These are phyloP conservation scores for Protodeltote pygarga DNA, from an alignment of 2,888 invertebrate species.

Conservation along the genomic window DNA sequence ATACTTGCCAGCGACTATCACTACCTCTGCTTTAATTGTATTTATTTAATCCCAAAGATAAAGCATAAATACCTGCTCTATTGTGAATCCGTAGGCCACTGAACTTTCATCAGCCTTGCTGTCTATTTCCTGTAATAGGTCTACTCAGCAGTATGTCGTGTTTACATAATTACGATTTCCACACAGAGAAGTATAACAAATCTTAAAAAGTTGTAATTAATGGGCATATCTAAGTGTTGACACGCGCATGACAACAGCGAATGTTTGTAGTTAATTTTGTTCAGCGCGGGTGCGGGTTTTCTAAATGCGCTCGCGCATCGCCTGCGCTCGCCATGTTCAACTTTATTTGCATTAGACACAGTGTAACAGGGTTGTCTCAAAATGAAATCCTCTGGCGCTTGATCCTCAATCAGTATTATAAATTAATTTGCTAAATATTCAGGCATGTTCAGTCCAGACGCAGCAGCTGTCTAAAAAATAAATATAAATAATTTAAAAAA, in stretches of 20 bases:
- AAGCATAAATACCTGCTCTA: too few relatives aligned
- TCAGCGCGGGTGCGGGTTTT: conserved; percentile 36
- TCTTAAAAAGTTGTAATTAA: conserved; percentile 31
- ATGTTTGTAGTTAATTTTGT: conserved; percentile 49
- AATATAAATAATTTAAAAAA: too few relatives aligned
- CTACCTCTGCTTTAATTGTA: too few relatives aligned
- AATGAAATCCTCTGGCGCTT: not conserved
- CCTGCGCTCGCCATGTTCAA: conserved; percentile 27
- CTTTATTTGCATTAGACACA: conserved; percentile 53
- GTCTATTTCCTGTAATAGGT: too few relatives aligned
- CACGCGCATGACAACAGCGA: conserved; percentile 45
- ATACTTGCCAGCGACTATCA: too few relatives aligned
- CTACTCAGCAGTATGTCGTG: too few relatives aligned
- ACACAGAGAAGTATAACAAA: conserved; percentile 5
- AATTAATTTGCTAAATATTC: not conserved
- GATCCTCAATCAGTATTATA: not conserved
- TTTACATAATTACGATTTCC: too few relatives aligned
- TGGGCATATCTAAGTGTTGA: conserved; percentile 33
- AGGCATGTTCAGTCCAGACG: too few relatives aligned
- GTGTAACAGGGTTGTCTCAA: conserved; percentile 50
- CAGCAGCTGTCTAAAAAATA: too few relatives aligned
- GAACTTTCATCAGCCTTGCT: too few relatives aligned
- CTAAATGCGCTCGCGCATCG: conserved; percentile 52
- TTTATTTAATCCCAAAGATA: too few relatives aligned
- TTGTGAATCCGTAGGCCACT: too few relatives aligned